These are phyloP conservation scores for Drosophila rufa DNA, from an alignment of 1,140 invertebrate species.

Conservation along the genomic window DNA sequence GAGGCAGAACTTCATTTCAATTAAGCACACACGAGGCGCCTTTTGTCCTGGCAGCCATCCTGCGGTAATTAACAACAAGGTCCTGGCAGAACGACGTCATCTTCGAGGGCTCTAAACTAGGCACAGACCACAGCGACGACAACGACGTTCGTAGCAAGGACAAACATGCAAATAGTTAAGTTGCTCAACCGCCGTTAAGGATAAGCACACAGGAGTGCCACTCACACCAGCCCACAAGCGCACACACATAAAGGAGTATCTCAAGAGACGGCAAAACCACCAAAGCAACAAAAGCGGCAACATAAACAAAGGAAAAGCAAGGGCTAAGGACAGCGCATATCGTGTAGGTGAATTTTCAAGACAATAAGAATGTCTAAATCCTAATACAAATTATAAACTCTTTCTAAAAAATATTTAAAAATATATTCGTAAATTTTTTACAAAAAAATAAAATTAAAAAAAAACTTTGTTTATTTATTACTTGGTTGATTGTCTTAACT, in stretches of 20 bases:
- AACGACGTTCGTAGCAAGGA: constrained; percentile 32
- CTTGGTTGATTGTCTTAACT: neutral
- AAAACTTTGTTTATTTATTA: too few species aligned
- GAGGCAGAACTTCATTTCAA: constrained; percentile 56
- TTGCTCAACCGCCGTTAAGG: constrained; percentile 74
- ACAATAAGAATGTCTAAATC: neutral
- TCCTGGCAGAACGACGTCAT: constrained; percentile 57
- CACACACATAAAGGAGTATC: constrained; percentile 55
- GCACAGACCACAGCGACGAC: constrained; percentile 29
- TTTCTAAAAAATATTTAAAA: too few species aligned
- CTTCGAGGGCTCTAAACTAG: constrained; percentile 46
- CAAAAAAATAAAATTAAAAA: neutral
- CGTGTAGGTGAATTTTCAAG: constrained; percentile 2
- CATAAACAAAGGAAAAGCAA: constrained; percentile 6
- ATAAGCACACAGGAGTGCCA: constrained; percentile 77
- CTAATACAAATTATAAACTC: too few species aligned
- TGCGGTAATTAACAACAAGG: constrained; percentile 57
- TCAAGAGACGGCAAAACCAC: constrained; percentile 73
- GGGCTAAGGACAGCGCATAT: constrained; percentile 7
- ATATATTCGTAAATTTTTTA: too few species aligned
- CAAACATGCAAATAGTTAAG: constrained; percentile 79
- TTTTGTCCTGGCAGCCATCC: constrained; percentile 40
- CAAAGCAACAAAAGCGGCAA: constrained; percentile 31
- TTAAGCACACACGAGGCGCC: constrained; percentile 55
- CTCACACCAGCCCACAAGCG: constrained; percentile 24